These are phyloP conservation scores for Telenomus remus DNA, from an alignment of 1,140 invertebrate species.

Conservation along the genomic window DNA sequence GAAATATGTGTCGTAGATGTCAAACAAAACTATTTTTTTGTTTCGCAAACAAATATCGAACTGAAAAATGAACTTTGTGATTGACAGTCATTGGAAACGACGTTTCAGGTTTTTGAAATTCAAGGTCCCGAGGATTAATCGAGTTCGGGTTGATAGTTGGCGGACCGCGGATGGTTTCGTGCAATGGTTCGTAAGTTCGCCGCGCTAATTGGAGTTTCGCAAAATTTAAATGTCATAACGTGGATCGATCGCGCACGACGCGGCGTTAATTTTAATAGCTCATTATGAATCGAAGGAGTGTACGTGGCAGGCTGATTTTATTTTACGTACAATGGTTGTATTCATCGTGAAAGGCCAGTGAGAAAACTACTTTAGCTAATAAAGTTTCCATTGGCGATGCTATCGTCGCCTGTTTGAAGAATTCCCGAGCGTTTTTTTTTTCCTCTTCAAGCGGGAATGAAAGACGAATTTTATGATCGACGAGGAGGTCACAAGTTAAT, in stretches of 20 bases:
- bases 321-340: constrained; percentile 16
- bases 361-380: constrained; percentile 16
- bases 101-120: constrained; percentile 41
- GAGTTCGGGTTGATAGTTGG: constrained; percentile 10
- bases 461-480: constrained; percentile 5
- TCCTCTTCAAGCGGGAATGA: not conserved
- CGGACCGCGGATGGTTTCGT: not conserved
- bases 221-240: constrained; percentile 40
- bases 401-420: constrained; percentile 8
- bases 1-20: no score
- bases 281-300: constrained; percentile 28
- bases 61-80: no score
- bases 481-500: constrained; percentile 8
- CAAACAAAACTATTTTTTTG: no score
- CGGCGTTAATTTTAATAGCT: constrained; percentile 46
- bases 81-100: no score
- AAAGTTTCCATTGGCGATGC: constrained; percentile 21
- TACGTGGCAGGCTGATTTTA: constrained; percentile 31
- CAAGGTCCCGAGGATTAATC: constrained; percentile 31
- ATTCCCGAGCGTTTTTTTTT: constrained; percentile 9
- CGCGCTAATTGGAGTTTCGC: constrained; percentile 35
- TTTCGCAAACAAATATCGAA: no score
- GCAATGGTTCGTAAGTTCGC: constrained; percentile 30
- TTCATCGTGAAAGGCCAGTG: constrained; percentile 41
- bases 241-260: constrained; percentile 24